Evolutionary conservation across 2,888 invertebrate species (phyloP), one percentile per base, ranked within the genome.

Genomic region (Megaustenia siamemsis): DNA sequence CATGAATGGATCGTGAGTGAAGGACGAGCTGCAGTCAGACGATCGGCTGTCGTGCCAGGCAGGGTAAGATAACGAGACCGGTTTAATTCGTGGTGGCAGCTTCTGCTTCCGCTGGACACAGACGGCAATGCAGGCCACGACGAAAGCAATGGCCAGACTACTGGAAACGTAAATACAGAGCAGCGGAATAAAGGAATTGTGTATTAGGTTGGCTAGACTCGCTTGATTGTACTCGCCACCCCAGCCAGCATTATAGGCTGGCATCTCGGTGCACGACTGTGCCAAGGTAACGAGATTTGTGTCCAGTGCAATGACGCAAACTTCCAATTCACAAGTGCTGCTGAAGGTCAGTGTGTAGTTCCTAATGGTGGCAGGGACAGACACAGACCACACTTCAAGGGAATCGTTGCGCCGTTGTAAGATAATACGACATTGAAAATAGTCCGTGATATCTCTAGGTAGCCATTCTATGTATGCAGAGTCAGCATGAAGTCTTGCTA

Each of bases 41-140:
- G 80, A 81, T 18, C 80, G 28, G 28, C 66, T 32, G 69, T 81
- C 69, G 35, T 68, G 15, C 80, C 80, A 81, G 10, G 80, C 69
- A 21, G 69, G 80, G 69, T 81, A 81, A 8, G 63, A 45, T 21
- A 63, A 53, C 21, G 40, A 81, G 49, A 69, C 45, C 12, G 69
- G 69, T n/a, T 81, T 66, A 6, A 49, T 28, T 28, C 53, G 71
- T 24, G 6, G 32, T 15, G 80, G 53, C 40, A 35, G 68, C n/a
- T 43, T 21, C 5, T 24, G 45, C 21, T 45, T 45, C 38, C 66
- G 68, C 1, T 68, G 53, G 32, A 81, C n/a, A n/a, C 80, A 81
- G 21, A 69, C n/a, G 60, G 53, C 69, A 63, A 81, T 28, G 45
- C 69, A 81, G 24, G 80, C 80, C 3, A 81, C 28, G 35, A 81